Evolutionary conservation across 2,113 vertebrate genomes (phyloP).

Genomic region (Baryphthengus martii): DNA sequence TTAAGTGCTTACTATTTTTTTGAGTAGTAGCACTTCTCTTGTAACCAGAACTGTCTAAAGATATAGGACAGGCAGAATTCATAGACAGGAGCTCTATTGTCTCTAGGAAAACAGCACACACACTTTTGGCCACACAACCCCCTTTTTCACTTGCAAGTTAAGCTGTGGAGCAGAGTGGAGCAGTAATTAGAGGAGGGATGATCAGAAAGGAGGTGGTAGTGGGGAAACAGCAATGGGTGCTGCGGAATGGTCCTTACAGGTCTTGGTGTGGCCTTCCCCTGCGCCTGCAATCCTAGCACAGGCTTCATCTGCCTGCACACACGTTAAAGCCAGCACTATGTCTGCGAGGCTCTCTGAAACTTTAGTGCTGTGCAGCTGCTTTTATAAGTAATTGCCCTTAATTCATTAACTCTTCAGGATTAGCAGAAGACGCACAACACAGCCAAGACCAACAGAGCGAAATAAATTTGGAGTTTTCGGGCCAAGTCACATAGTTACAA

Average conservation of each 20-base stretch:
- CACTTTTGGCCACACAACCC: background rate
- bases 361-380: background rate
- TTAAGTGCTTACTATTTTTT: background rate
- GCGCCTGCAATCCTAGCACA: background rate
- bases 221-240: background rate
- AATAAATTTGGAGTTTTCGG: background rate
- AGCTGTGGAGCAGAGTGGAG: background rate
- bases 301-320: background rate
- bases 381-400: constrained; percentile 16
- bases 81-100: background rate
- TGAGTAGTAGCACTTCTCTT: background rate
- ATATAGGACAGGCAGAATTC: background rate
- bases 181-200: background rate
- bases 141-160: background rate
- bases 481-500: constrained; percentile 10
- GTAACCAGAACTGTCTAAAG: background rate
- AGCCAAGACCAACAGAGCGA: constrained; percentile 34
- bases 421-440: accelerated
- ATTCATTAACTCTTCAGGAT: constrained; percentile 45
- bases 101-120: background rate
- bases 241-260: background rate
- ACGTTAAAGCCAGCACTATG: background rate
- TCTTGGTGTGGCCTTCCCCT: background rate
- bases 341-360: background rate
- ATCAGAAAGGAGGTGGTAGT: background rate